These are phyloP conservation scores for Tricholaema leucomelas DNA, from an alignment of 2,113 vertebrate species.

Conservation along the genomic window DNA sequence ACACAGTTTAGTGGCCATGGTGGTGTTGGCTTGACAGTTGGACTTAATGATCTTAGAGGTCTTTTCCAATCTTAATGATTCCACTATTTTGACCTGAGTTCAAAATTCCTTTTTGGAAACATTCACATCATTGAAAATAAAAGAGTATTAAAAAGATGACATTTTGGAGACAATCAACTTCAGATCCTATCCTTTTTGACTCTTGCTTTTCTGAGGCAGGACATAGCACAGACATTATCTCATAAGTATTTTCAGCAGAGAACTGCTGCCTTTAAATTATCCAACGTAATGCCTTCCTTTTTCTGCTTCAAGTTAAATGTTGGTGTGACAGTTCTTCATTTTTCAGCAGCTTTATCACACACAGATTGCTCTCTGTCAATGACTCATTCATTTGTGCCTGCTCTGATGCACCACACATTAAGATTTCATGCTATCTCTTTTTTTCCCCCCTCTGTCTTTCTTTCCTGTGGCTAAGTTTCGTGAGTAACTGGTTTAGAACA, in stretches of 20 bases:
- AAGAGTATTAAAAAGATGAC: not conserved
- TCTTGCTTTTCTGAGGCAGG: not conserved
- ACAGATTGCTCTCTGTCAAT: not conserved
- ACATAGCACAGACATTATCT: not conserved
- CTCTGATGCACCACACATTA: not conserved
- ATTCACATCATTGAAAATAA: not conserved
- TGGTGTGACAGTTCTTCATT: not conserved
- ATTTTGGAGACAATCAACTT: not conserved
- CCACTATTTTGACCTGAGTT: not conserved
- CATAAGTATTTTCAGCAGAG: not conserved
- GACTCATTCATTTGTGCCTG: conserved; percentile 3
- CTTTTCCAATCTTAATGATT: too few species aligned
- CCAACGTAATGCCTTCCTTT: not conserved
- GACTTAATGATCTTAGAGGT: too few species aligned
- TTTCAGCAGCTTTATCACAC: not conserved
- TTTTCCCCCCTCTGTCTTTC: too few species aligned
- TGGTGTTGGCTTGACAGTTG: too few species aligned
- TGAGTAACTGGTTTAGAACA: not conserved
- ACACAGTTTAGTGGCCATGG: too few species aligned
- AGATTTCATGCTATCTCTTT: not conserved
- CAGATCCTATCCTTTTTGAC: not conserved
- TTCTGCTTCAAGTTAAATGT: conserved; percentile 7
- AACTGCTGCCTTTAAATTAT: not conserved
- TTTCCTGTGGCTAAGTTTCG: not conserved
- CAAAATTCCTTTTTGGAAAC: not conserved